These are phyloP conservation scores for Galerucella pusilla DNA, from an alignment of 2,888 invertebrate species.

Conservation along the genomic window DNA sequence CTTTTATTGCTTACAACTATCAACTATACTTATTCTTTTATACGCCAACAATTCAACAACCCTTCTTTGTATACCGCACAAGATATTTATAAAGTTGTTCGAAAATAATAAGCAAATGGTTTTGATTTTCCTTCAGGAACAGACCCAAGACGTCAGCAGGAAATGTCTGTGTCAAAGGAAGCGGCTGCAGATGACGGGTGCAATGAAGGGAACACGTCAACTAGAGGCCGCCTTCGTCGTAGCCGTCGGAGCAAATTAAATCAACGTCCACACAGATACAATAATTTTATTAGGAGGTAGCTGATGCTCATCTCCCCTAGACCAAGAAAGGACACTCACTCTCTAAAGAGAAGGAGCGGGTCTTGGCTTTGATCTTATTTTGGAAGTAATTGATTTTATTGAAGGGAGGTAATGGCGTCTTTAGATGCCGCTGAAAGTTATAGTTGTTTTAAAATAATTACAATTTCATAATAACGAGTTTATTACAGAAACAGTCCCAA, in stretches of 20 bases:
- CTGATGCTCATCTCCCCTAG: slow-evolving; percentile 20
- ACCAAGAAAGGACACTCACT: slow-evolving; percentile 26
- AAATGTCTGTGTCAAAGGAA: slow-evolving; percentile 53
- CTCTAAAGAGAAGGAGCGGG: slow-evolving; percentile 15
- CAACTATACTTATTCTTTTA: background rate
- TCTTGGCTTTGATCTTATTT: slow-evolving; percentile 29
- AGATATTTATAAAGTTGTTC: slow-evolving; percentile 19
- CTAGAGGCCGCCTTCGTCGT: slow-evolving; percentile 36
- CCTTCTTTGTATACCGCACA: background rate
- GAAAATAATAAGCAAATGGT: slow-evolving; percentile 31
- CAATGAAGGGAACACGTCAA: slow-evolving; percentile 58
- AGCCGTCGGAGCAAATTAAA: slow-evolving; percentile 54
- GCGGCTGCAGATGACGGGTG: slow-evolving; percentile 57
- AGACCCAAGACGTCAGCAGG: slow-evolving; percentile 50
- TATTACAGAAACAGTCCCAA: no score
- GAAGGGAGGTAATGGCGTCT: background rate
- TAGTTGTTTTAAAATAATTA: background rate
- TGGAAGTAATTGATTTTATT: slow-evolving; percentile 19
- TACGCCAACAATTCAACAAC: background rate
- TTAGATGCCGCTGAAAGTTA: background rate
- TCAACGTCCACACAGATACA: slow-evolving; percentile 59
- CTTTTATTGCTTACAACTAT: background rate
- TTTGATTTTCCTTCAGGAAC: slow-evolving; percentile 36
- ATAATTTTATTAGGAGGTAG: slow-evolving; percentile 57
- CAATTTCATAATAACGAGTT: no score